Evolutionary conservation across 2,797 vertebrate species (phyloP), one percentile per base, ranked within the genome.

Genomic region (Psittacula derbiana): DNA sequence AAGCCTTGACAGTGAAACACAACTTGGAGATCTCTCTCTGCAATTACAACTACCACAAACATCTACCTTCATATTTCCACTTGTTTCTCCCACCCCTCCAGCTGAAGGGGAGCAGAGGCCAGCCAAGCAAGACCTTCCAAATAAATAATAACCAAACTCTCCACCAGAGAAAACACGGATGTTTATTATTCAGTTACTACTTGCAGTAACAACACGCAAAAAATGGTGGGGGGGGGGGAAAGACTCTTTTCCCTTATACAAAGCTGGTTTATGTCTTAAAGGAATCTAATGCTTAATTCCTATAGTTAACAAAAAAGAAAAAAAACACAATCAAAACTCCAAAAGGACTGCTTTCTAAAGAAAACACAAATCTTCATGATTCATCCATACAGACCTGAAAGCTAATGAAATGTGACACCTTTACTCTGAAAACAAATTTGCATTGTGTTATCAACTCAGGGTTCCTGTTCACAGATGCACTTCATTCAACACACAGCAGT

Each of bases 391-490:
- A 94, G 95, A 96, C 88, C 86, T 91, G 92, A 86, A 96, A 95
- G 72, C 86, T 92, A 97, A 97, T 92, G 97, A 96, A 97, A 98
- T 92, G 67, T 18, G 93, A 97, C 96, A 96, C 96, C 94, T 97
- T 80, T 47, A 53, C 82, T 80, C 95, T 11, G 60, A 94, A 92
- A 89, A 75, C 55, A 93, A 96, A 97, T 97, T 80, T 94, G 65
- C 95, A 95, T 86, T 96, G 69, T 93, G 90, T 89, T 88, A 75
- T 71, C 66, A 90, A 9, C 62, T 21, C 46, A 70, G 88, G 86
- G 92, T 96, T 75, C 7, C 4, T 10, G 41, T 87, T 95, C 84
- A 74, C 61, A 92, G 95, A 96, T 15, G 69, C 36, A 85, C 91
- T 95, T 50, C 76, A 90, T 60, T 88, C 90, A 80, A 86, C 80